Conservation (phyloP, 64 coral and sea anemone genomes). For the Hydrozoanthus tunicans region DNA sequence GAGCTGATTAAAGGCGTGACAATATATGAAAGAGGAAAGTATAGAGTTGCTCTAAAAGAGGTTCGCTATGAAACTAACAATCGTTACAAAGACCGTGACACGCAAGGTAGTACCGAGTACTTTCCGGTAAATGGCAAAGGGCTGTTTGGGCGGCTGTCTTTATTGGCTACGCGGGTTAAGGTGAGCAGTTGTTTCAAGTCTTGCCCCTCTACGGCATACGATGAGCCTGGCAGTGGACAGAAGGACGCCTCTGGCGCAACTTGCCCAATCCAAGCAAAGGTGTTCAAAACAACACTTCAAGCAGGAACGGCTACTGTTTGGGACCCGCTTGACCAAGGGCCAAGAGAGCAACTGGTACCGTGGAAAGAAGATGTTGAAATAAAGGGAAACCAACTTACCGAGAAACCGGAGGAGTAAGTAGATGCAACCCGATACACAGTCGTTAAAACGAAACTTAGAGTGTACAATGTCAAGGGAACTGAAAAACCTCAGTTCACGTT, state of each 20-base stretch:
- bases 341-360: not conserved
- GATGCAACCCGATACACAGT: not conserved
- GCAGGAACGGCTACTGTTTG: constrained; percentile 18
- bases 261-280: not conserved
- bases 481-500: too few species aligned
- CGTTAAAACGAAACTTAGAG: too few species aligned
- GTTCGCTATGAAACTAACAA: constrained; percentile 10
- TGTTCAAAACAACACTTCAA: not conserved
- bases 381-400: not conserved
- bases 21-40: constrained; percentile 26
- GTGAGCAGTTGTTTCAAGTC: constrained; percentile 20
- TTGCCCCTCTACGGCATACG: not conserved
- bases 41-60: not conserved
- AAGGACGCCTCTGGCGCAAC: not conserved
- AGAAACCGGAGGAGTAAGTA: constrained; percentile 22
- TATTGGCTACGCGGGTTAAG: constrained; percentile 4
- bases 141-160: not conserved
- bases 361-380: constrained; percentile 4
- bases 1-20: not conserved
- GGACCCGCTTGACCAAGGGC: not conserved
- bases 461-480: too few species aligned
- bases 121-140: constrained; percentile 11
- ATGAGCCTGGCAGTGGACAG: not conserved
- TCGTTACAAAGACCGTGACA: constrained; percentile 8
- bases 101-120: not conserved